Evolutionary conservation across 2,113 vertebrate species (phyloP), one percentile per base, ranked within the genome.

Genomic region (Lynx canadensis): DNA sequence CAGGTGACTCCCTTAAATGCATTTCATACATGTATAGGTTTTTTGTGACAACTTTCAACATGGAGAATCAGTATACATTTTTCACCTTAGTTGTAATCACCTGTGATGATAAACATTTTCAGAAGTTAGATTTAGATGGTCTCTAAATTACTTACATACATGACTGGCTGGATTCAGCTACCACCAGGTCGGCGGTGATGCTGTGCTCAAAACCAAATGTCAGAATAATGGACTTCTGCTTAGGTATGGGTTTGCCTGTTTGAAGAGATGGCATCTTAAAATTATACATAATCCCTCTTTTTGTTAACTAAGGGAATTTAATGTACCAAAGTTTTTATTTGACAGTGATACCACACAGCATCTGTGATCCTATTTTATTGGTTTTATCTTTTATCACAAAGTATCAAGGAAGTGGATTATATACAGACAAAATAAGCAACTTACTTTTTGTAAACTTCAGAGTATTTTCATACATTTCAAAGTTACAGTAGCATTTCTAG

Each of bases 171-270:
- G 41, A 52, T 92, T 81, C 55, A 94, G 38, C 73, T 82, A 14
- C 60, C 68, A 94, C 60, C 80, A 96, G 82, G 23, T 96, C 36
- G 68, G 36, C n/a, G 63, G 60, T 88, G 33, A 83, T 95, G 93
- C 45, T 89, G 50, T 95, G 25, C 68, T 68, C 60, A 94, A 25
- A 90, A 90, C 5, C 45, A 97, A n/a, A 88, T 88, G 63, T 79
- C 68, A 82, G 27, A 65, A 65, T 82, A 85, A 38, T 81, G 81
- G 65, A 27, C 23, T 93, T 57, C n/a, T 50, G 31, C 63, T 94
- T 88, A 48, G 38, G 14, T 48, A 12, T 31, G 45, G 31, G 38
- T 88, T 96, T 81, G 38, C 2, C 29, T 79, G 18, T 83, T 83
- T 76, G 21, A 29, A 41, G 38, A 74, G 38, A 33, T 80, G 76